phyloP scores from a whole-genome alignment of 2,797 vertebrate species.

The Molossus molossus region DNA sequence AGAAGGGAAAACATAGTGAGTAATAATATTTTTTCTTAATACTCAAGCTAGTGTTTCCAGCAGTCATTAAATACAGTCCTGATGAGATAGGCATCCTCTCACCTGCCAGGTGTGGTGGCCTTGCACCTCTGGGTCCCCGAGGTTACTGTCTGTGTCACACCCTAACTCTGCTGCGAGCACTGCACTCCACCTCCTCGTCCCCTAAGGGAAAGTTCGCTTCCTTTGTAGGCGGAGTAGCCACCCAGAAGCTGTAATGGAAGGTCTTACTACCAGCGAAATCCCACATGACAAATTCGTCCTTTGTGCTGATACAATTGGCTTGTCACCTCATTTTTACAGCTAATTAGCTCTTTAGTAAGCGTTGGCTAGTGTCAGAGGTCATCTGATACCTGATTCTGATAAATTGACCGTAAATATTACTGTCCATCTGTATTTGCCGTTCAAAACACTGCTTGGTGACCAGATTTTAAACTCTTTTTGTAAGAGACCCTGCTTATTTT shows the following conservation, averaged over 20 bases:
- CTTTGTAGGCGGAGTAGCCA: slow-evolving; percentile 75
- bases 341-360: slow-evolving; percentile 95
- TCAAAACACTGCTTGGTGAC: slow-evolving; percentile 73
- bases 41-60: neutral
- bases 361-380: slow-evolving; percentile 91
- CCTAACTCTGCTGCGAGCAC: neutral
- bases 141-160: neutral
- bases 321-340: slow-evolving; percentile 96
- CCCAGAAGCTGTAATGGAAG: slow-evolving; percentile 86
- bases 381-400: slow-evolving; percentile 95
- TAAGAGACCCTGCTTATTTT: slow-evolving; percentile 72
- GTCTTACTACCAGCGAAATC: slow-evolving; percentile 87
- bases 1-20: neutral
- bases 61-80: neutral
- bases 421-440: slow-evolving; percentile 90
- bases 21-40: neutral
- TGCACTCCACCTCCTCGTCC: neutral
- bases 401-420: slow-evolving; percentile 96
- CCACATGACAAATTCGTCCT: slow-evolving; percentile 90
- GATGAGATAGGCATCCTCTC: neutral
- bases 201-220: slow-evolving; percentile 57
- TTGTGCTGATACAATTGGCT: slow-evolving; percentile 94
- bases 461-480: slow-evolving; percentile 72
- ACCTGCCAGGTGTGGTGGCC: accelerated
- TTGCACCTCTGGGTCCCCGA: neutral